Evolutionary conservation across 2,888 invertebrate genomes (phyloP).

Genomic region (Caenorhabditis wallacei): DNA sequence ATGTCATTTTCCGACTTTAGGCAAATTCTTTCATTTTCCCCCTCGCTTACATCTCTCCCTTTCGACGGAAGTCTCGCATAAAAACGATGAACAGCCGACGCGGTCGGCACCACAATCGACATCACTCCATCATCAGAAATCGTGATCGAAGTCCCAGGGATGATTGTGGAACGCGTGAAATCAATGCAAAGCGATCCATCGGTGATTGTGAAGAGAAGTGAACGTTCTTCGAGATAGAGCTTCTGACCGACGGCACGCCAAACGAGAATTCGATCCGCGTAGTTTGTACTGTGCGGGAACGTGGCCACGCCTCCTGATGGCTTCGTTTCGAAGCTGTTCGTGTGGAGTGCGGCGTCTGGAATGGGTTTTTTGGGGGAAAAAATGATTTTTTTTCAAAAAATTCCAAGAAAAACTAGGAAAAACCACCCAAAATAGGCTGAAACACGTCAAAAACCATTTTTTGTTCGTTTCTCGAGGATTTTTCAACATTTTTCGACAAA

Average conservation of each 20-base stretch:
- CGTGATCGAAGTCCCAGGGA: conserved; percentile 72
- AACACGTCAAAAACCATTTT: no score
- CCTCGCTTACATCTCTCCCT: conserved; percentile 51
- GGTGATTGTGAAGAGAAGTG: conserved; percentile 66
- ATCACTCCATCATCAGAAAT: conserved; percentile 66
- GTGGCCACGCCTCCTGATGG: conserved; percentile 76
- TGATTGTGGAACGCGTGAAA: conserved; percentile 76
- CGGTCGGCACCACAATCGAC: conserved; percentile 78
- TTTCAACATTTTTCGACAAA: no score
- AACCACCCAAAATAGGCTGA: no score
- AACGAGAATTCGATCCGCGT: conserved; percentile 76
- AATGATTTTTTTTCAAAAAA: not conserved
- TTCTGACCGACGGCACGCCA: conserved; percentile 79
- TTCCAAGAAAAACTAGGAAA: no score
- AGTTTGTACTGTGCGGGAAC: conserved; percentile 67
- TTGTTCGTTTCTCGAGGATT: no score
- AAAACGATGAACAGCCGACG: conserved; percentile 79
- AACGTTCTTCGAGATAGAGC: conserved; percentile 77
- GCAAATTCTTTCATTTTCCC: no score
- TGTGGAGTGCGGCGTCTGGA: conserved; percentile 79
- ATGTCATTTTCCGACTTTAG: no score
- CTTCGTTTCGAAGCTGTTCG: conserved; percentile 68
- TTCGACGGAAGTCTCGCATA: conserved; percentile 53
- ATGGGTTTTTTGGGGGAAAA: not conserved
- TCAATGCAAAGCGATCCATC: conserved; percentile 77